These are phyloP conservation scores for Dryomyza anilis DNA, from an alignment of 2,888 invertebrate genomes.

Conservation along the genomic window DNA sequence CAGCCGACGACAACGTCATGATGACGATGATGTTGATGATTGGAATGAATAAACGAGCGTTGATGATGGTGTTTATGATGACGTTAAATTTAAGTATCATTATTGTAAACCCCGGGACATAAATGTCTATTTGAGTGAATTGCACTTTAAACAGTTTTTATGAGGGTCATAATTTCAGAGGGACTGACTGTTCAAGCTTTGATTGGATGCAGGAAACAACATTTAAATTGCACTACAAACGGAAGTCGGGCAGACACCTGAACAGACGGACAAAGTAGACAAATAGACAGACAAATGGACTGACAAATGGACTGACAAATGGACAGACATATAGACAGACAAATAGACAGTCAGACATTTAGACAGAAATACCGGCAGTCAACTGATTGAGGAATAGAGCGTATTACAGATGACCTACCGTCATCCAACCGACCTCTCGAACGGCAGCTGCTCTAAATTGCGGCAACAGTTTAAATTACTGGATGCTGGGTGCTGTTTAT, in stretches of 20 bases:
- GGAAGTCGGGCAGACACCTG: slow-evolving; percentile 13
- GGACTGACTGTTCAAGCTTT: background rate
- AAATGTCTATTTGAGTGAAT: slow-evolving; percentile 9
- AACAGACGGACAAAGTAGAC: too few species aligned
- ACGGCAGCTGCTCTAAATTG: background rate
- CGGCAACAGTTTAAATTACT: background rate
- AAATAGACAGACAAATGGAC: background rate
- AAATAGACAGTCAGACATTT: background rate
- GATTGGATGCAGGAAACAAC: background rate
- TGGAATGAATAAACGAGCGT: too few species aligned
- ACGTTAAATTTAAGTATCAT: background rate
- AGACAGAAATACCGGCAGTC: background rate
- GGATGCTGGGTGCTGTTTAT: background rate
- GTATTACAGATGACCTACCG: background rate
- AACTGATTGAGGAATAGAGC: background rate
- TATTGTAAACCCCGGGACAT: background rate
- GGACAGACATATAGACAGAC: background rate
- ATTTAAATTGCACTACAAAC: slow-evolving; percentile 14
- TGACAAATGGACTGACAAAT: background rate
- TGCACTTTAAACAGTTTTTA: slow-evolving; percentile 12
- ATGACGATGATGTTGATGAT: slow-evolving; percentile 9
- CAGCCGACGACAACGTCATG: background rate
- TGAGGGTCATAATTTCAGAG: slow-evolving; percentile 16
- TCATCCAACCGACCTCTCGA: too few species aligned
- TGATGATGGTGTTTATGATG: background rate